Evolutionary conservation across 1,140 invertebrate genomes (phyloP).

Genomic region (Holcopasites calliopsidis): DNA sequence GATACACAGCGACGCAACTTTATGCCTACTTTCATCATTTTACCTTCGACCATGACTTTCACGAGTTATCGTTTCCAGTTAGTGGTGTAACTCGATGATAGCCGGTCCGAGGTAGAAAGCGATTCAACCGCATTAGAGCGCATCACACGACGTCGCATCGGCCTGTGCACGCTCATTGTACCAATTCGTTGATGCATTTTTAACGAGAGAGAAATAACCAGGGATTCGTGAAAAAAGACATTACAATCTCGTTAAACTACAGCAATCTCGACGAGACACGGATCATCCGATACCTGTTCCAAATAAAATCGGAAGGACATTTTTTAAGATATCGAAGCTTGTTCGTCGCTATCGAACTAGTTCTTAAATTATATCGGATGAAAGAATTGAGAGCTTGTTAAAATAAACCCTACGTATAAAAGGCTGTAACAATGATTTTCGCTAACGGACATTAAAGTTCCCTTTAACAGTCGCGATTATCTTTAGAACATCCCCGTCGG

Average conservation of each 20-base stretch:
- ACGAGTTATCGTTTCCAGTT: constrained; percentile 51
- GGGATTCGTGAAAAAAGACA: neutral
- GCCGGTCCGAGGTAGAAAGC: constrained; percentile 39
- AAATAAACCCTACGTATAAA: too few species aligned
- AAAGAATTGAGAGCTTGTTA: too few species aligned
- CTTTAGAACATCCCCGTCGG: neutral
- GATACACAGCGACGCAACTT: neutral
- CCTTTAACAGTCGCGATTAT: neutral
- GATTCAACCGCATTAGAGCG: neutral
- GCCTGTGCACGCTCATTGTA: too few species aligned
- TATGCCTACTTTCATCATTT: constrained; percentile 45
- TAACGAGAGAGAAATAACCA: constrained; percentile 12
- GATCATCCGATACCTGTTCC: neutral
- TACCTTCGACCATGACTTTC: constrained; percentile 50
- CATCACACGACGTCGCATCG: neutral
- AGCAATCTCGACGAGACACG: neutral
- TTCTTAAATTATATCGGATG: too few species aligned
- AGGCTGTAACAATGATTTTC: too few species aligned
- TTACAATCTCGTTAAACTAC: constrained; percentile 19
- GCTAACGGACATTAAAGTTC: neutral
- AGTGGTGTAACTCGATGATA: constrained; percentile 35
- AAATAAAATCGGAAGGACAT: neutral
- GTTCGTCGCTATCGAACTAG: too few species aligned
- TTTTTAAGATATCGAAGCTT: neutral
- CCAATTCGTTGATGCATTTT: neutral